Percentiles rank a stretch among this genome's conserved stretches.
Evolutionary conservation across 2,113 vertebrate genomes (phyloP).

Genomic region (Vulpes ferrilata): DNA sequence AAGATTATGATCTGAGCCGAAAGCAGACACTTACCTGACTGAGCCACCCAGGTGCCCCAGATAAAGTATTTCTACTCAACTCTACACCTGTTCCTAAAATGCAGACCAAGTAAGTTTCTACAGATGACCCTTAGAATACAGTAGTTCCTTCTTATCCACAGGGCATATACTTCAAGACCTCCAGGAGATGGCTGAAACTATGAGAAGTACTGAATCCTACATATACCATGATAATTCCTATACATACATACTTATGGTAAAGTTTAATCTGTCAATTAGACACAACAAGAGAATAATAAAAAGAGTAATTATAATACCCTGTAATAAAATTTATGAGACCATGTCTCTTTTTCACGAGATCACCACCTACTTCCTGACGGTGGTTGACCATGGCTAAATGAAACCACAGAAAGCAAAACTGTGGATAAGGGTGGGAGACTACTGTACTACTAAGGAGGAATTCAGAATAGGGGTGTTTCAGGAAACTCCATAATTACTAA

Average conservation of each 20-base stretch:
- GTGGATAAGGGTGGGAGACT: background rate
- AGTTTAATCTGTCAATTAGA: background rate
- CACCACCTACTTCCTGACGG: background rate
- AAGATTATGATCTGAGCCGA: too few relatives aligned
- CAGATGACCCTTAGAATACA: background rate
- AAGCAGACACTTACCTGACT: too few relatives aligned
- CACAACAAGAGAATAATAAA: background rate
- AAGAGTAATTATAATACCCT: background rate
- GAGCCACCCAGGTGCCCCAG: background rate
- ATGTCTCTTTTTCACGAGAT: background rate
- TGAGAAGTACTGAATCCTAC: background rate
- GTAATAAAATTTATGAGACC: background rate
- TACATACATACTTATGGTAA: background rate
- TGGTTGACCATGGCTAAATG: background rate
- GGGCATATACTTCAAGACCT: background rate
- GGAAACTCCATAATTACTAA: slow-evolving; percentile 12
- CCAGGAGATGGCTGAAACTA: background rate
- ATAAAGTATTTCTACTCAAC: background rate
- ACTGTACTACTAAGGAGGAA: background rate
- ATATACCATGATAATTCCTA: background rate
- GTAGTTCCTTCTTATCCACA: background rate
- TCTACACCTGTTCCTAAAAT: background rate
- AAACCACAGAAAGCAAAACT: background rate
- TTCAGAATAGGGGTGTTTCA: background rate
- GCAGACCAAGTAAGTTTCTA: background rate